Conservation (phyloP, 2,888 invertebrate genomes). For the Drosophila vallismaia region DNA sequence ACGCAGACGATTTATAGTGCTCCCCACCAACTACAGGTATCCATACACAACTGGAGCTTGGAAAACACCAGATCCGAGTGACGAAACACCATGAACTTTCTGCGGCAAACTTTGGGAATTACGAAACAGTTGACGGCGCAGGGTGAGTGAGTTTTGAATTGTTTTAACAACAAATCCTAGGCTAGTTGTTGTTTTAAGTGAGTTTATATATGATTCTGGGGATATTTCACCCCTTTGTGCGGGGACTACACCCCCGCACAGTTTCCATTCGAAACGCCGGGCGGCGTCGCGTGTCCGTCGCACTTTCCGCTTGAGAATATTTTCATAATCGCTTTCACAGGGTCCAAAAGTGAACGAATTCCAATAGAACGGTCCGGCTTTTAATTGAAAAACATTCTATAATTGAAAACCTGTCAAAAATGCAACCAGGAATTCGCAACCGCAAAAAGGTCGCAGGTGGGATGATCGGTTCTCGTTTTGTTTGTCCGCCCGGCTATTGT, state of each 20-base stretch:
- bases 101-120: conserved; percentile 81
- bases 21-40: background rate
- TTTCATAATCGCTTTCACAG: conserved; percentile 59
- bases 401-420: conserved; percentile 29
- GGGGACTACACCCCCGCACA: background rate
- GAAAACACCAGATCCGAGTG: background rate
- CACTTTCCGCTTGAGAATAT: conserved; percentile 61
- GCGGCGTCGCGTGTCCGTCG: conserved; percentile 59
- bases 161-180: background rate
- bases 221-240: background rate
- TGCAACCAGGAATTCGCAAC: conserved; percentile 48
- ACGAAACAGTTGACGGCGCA: conserved; percentile 82
- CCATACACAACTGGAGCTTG: background rate
- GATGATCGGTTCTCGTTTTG: conserved; percentile 10
- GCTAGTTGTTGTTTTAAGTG: conserved; percentile 19
- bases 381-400: conserved; percentile 43
- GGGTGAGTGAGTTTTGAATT: conserved; percentile 73
- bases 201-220: background rate
- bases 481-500: conserved; percentile 14
- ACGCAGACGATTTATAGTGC: background rate
- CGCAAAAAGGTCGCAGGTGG: conserved; percentile 38
- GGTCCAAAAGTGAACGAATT: background rate
- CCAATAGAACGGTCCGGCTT: conserved; percentile 19
- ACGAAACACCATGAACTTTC: conserved; percentile 79
- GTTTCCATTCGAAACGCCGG: conserved; percentile 4